A percentile compares a stretch with the other conserved stretches of the same genome.
These are phyloP conservation scores for Orchesella flavescens DNA, from an alignment of 2,888 invertebrate species.

Conservation along the genomic window DNA sequence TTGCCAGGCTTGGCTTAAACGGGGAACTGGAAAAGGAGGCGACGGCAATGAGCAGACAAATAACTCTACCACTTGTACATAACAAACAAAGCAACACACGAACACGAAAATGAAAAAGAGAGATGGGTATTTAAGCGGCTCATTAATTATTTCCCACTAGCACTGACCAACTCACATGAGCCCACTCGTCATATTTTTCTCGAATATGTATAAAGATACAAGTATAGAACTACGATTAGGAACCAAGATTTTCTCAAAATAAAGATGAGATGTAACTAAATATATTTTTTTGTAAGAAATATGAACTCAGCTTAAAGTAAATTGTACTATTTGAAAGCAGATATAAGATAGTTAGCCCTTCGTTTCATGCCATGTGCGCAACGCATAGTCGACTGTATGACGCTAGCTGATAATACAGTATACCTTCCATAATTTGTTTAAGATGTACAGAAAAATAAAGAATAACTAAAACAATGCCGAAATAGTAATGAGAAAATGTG, in stretches of 20 bases:
- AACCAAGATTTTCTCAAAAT: neutral
- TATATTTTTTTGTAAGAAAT: too few relatives aligned
- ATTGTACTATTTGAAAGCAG: too few relatives aligned
- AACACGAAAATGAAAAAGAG: conserved; percentile 41
- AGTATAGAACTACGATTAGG: neutral
- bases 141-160: conserved; percentile 60
- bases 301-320: too few relatives aligned
- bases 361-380: too few relatives aligned
- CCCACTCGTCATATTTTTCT: conserved; percentile 22
- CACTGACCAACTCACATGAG: conserved; percentile 34
- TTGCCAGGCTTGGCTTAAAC: conserved; percentile 21
- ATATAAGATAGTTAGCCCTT: too few relatives aligned
- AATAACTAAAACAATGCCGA: too few relatives aligned
- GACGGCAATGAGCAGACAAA: conserved; percentile 33
- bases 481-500: too few relatives aligned
- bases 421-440: too few relatives aligned
- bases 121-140: conserved; percentile 63
- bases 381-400: too few relatives aligned
- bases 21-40: neutral
- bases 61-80: conserved; percentile 42
- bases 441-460: too few relatives aligned
- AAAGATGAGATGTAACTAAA: neutral
- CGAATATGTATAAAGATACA: neutral
- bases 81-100: conserved; percentile 9
- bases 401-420: too few relatives aligned